Conservation (phyloP, 2,888 invertebrate species). For the Tiphia femorata region DNA sequence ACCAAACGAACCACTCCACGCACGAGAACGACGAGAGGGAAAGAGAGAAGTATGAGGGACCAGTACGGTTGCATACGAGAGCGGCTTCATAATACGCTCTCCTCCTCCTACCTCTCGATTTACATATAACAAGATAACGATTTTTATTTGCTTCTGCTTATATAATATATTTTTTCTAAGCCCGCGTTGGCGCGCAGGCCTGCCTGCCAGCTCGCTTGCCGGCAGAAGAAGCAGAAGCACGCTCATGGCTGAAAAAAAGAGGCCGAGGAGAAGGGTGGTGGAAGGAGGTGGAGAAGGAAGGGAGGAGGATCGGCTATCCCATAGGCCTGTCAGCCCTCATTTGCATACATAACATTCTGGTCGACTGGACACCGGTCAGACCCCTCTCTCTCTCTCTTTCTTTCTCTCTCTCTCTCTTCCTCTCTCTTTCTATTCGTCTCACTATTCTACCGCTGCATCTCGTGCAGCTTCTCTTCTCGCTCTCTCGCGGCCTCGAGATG, state of each 20-base stretch:
- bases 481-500: constrained; percentile 43
- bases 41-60: too few relatives aligned
- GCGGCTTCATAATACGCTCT: constrained; percentile 48
- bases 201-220: too few relatives aligned
- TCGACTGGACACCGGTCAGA: constrained; percentile 67
- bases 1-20: background rate
- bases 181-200: constrained; percentile 34
- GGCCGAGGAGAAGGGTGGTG: constrained; percentile 35
- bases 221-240: constrained; percentile 5
- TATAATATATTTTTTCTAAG: constrained; percentile 60
- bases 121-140: constrained; percentile 66
- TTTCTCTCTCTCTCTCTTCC: constrained; percentile 11
- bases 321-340: constrained; percentile 66
- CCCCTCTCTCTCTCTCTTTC: constrained; percentile 46
- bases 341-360: constrained; percentile 69
- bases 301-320: constrained; percentile 50
- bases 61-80: too few relatives aligned
- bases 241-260: constrained; percentile 20
- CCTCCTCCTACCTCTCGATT: constrained; percentile 45
- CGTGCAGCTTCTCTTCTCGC: constrained; percentile 15
- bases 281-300: constrained; percentile 41
- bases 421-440: constrained; percentile 16
- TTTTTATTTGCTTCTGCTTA: constrained; percentile 58
- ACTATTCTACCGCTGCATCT: constrained; percentile 16
- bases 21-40: constrained; percentile 8